A percentile compares a stretch with the other conserved stretches of the same genome.
Evolutionary conservation across 2,113 vertebrate genomes (phyloP).

Genomic region (Alosa alosa): DNA sequence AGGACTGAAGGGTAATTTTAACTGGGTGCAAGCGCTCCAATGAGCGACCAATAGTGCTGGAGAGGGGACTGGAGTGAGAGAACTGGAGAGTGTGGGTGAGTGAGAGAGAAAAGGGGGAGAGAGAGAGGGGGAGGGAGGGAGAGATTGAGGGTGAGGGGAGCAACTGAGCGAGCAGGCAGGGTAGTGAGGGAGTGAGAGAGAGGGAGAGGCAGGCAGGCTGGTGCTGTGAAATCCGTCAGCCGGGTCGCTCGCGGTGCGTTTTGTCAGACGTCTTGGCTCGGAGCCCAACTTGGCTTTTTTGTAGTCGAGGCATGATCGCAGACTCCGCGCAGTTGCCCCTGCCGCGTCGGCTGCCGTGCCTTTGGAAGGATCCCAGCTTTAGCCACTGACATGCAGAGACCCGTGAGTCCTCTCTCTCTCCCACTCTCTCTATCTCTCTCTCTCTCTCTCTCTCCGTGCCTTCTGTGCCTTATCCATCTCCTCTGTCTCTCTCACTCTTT

Average conservation of each 20-base stretch:
- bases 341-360: constrained; percentile 76
- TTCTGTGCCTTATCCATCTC: constrained; percentile 35
- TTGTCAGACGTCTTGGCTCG: constrained; percentile 66
- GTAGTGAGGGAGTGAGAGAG: constrained; percentile 35
- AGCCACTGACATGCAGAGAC: constrained; percentile 80
- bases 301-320: constrained; percentile 96
- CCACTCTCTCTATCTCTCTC: constrained; percentile 38
- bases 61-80: constrained; percentile 38
- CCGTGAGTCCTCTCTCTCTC: constrained; percentile 82
- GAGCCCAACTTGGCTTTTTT: constrained; percentile 82
- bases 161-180: constrained; percentile 11
- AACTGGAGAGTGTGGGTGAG: constrained; percentile 22
- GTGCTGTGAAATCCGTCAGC: constrained; percentile 68
- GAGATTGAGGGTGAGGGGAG: constrained; percentile 23
- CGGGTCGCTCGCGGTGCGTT: constrained; percentile 68
- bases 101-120: constrained; percentile 52
- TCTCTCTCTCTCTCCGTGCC: constrained; percentile 37
- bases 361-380: constrained; percentile 78
- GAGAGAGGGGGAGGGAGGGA: constrained; percentile 20
- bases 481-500: constrained; percentile 33
- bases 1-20: constrained; percentile 51
- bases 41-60: constrained; percentile 50
- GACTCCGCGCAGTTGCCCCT: constrained; percentile 81
- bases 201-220: constrained; percentile 46
- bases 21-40: constrained; percentile 58